Evolutionary conservation across 1,140 invertebrate species (phyloP).

Genomic region (Sinella curviseta): DNA sequence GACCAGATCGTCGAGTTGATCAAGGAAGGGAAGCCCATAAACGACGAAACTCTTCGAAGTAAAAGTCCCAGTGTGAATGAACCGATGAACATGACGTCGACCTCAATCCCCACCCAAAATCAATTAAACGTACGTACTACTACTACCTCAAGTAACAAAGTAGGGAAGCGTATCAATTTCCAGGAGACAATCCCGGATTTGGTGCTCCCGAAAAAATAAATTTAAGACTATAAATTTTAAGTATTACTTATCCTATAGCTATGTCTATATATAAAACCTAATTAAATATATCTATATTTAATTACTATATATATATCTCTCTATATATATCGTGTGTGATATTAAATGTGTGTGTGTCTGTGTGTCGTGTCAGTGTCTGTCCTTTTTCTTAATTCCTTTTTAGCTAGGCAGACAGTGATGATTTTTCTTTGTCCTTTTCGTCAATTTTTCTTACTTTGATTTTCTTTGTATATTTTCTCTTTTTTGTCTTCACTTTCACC

Average conservation of each 20-base stretch:
- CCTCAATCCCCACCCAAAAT: slow-evolving; percentile 33
- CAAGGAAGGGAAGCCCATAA: slow-evolving; percentile 83
- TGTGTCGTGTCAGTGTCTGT: background rate
- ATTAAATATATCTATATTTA: background rate
- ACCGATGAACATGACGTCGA: slow-evolving; percentile 36
- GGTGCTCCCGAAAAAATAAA: slow-evolving; percentile 27
- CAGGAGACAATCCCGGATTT: slow-evolving; percentile 29
- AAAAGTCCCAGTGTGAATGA: slow-evolving; percentile 50
- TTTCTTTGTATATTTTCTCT: slow-evolving; percentile 14
- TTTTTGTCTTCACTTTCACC: background rate
- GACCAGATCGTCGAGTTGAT: slow-evolving; percentile 94
- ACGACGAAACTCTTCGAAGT: slow-evolving; percentile 48
- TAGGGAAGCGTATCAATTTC: slow-evolving; percentile 28
- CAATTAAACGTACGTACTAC: slow-evolving; percentile 36
- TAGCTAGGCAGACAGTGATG: background rate
- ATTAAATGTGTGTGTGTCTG: background rate
- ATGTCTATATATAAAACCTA: too few relatives aligned
- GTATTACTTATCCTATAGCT: background rate
- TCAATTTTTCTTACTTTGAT: background rate
- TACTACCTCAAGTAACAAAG: background rate
- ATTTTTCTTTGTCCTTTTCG: background rate
- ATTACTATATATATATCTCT: too few relatives aligned
- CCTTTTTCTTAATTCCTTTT: background rate
- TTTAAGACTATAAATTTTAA: background rate
- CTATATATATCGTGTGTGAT: background rate